Conservation (phyloP, 1,140 invertebrate genomes). For the Drosophila nebulosa region DNA sequence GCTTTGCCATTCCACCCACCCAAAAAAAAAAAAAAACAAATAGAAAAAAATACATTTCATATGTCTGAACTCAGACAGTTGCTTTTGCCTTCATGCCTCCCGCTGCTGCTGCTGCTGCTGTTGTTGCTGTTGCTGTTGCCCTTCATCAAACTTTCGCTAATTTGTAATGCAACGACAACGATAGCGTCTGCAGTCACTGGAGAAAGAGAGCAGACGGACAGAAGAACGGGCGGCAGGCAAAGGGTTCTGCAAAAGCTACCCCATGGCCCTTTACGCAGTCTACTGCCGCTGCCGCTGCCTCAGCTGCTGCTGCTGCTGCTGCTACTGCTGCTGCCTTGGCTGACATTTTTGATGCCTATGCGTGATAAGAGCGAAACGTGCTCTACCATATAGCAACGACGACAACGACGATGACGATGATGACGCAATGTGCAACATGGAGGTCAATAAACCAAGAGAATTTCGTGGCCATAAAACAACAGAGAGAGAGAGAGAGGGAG, state of each 20-base stretch:
- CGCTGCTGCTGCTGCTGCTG: neutral
- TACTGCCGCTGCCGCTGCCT: neutral
- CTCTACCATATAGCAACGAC: slow-evolving; percentile 6
- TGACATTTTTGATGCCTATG: slow-evolving; percentile 47
- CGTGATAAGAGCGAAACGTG: slow-evolving; percentile 34
- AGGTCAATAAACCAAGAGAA: slow-evolving; percentile 48
- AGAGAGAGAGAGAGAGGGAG: neutral
- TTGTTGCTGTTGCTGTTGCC: neutral
- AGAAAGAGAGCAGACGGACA: neutral
- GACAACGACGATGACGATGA: slow-evolving; percentile 4
- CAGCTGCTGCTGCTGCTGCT: slow-evolving; percentile 12
- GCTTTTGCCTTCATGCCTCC: neutral
- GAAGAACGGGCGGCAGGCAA: neutral
- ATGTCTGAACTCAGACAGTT: slow-evolving; percentile 27
- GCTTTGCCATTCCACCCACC: neutral
- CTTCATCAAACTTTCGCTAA: slow-evolving; percentile 42
- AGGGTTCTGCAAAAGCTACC: neutral
- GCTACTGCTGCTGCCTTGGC: slow-evolving; percentile 12
- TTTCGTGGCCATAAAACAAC: slow-evolving; percentile 4
- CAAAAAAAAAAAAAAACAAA: neutral
- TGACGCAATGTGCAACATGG: slow-evolving; percentile 53
- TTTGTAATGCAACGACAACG: slow-evolving; percentile 31
- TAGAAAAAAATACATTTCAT: neutral
- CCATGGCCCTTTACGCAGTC: slow-evolving; percentile 5
- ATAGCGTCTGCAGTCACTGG: slow-evolving; percentile 12